Conservation (phyloP, 2,113 vertebrate species). For the Monopterus albus region DNA sequence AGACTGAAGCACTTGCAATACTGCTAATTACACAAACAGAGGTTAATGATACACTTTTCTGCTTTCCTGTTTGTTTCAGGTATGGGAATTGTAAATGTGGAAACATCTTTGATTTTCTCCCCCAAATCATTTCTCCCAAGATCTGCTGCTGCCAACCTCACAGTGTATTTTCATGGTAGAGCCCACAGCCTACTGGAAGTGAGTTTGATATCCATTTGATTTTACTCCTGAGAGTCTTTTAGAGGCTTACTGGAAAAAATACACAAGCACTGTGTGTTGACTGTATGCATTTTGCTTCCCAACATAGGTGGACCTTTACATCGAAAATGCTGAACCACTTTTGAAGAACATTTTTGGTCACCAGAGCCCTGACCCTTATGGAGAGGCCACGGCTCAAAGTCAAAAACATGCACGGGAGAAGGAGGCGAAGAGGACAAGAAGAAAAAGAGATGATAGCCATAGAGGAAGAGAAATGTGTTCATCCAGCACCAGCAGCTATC, state of each 20-base stretch:
- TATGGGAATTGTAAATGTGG: constrained; percentile 83
- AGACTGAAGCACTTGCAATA: background rate
- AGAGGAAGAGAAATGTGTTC: constrained; percentile 75
- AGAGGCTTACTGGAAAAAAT: background rate
- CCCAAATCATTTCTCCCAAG: constrained; percentile 87
- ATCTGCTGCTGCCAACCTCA: constrained; percentile 84
- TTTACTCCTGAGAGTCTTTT: background rate
- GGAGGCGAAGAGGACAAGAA: constrained; percentile 5
- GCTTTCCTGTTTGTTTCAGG: constrained; percentile 69
- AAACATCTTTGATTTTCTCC: constrained; percentile 87
- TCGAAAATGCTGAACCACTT: constrained; percentile 75
- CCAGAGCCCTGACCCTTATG: constrained; percentile 1
- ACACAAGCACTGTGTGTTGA: background rate
- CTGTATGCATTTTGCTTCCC: background rate
- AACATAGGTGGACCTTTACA: constrained; percentile 72
- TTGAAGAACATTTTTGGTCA: constrained; percentile 71
- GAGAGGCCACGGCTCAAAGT: constrained; percentile 18
- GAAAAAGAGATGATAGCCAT: constrained; percentile 32
- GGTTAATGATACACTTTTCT: background rate
- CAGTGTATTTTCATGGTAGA: constrained; percentile 81
- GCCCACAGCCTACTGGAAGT: constrained; percentile 89
- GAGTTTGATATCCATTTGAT: constrained; percentile 47
- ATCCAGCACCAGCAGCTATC: constrained; percentile 71
- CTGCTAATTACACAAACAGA: background rate
- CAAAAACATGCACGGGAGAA: background rate